phyloP scores from a whole-genome alignment of 2,888 invertebrate genomes.

The Andrena camellia region DNA sequence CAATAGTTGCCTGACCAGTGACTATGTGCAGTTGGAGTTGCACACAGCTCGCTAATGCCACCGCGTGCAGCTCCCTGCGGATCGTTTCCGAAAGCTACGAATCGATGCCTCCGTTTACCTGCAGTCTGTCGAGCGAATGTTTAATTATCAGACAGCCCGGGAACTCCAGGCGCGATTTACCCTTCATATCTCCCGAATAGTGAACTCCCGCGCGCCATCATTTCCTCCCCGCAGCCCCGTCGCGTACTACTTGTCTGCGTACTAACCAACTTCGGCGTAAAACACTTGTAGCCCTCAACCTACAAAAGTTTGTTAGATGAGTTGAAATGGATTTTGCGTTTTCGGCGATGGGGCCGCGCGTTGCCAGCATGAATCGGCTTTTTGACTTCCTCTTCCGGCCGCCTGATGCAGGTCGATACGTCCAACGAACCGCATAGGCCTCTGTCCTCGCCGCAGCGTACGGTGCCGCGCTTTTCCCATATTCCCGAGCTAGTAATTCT shows the following conservation, averaged over 20 bases:
- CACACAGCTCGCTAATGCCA: neutral
- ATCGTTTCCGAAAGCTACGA: neutral
- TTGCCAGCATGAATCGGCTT: constrained; percentile 61
- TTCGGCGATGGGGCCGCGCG: constrained; percentile 46
- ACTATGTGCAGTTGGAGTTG: neutral
- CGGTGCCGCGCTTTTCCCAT: neutral
- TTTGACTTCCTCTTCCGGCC: constrained; percentile 18
- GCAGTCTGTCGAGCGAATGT: constrained; percentile 7
- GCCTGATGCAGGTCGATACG: constrained; percentile 24
- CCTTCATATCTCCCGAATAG: constrained; percentile 22
- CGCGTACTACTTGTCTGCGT: constrained; percentile 26
- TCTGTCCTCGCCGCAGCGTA: neutral
- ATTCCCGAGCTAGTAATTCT: neutral
- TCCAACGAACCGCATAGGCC: neutral
- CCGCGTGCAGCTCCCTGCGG: neutral
- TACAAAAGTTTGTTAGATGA: constrained; percentile 57
- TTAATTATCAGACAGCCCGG: constrained; percentile 16
- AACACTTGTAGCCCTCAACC: constrained; percentile 55
- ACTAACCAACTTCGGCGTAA: constrained; percentile 50
- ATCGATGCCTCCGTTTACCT: constrained; percentile 7
- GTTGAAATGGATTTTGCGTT: constrained; percentile 60
- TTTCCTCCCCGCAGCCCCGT: constrained; percentile 13
- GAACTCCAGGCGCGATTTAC: constrained; percentile 21
- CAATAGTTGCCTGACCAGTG: neutral
- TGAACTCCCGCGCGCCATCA: neutral